Evolutionary conservation across 2,113 vertebrate genomes (phyloP).

Genomic region (Arizona elegans): DNA sequence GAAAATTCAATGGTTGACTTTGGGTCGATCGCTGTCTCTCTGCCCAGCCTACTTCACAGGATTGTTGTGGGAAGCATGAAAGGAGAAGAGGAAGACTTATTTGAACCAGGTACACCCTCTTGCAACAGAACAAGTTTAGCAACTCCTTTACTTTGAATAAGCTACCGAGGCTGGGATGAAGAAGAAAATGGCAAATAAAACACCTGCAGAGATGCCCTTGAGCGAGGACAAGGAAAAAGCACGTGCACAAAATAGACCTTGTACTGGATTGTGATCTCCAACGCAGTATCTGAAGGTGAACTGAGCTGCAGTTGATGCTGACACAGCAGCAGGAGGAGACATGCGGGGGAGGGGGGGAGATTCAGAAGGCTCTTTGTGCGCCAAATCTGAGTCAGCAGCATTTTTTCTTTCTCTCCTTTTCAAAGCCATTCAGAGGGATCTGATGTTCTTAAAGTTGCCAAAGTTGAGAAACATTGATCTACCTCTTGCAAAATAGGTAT

Average conservation of each 20-base stretch:
- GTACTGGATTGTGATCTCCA: not conserved
- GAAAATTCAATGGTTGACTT: not conserved
- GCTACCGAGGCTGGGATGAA: not conserved
- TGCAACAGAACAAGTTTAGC: not conserved
- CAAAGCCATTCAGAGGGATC: not conserved
- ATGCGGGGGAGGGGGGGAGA: not conserved
- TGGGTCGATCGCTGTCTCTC: not conserved
- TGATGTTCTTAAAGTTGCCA: too few species aligned
- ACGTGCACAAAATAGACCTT: not conserved
- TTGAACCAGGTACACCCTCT: not conserved
- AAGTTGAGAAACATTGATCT: too few species aligned
- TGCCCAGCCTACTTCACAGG: not conserved
- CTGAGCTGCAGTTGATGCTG: constrained; percentile 18
- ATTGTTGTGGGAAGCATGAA: not conserved
- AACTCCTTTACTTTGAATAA: too few species aligned
- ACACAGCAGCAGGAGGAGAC: not conserved
- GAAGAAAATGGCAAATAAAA: not conserved
- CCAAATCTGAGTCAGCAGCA: constrained; percentile 22
- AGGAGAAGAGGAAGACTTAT: not conserved
- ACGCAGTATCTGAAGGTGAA: constrained; percentile 9
- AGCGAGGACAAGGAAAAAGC: not conserved
- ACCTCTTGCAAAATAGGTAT: too few species aligned
- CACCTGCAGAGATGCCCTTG: not conserved
- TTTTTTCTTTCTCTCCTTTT: not conserved
- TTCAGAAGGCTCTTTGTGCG: not conserved